Base-by-base conservation (phyloP, 2,888 invertebrate genomes). In the Erebia palarica region DNA sequence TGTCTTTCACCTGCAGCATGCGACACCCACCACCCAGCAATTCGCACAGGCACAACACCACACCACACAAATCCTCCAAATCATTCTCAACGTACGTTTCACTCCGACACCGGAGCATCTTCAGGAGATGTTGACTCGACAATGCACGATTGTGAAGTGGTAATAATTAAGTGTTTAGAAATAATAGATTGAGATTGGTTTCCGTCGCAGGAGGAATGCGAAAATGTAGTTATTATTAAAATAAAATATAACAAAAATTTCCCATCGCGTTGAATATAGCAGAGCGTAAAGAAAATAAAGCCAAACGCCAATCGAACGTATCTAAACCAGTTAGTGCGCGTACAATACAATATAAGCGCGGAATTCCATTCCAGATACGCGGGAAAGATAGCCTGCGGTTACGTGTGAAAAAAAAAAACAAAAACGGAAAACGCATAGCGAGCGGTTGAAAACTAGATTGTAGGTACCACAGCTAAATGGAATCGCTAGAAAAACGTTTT, bases 311-410 rank as follows among this genome's bases (percentile, higher is more conserved):
- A 75, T 73, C 75, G 71, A 75, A 75, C 71, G 75, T 69, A 75
- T 69, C 71, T 75, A 73, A 75, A 75, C 75, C 73, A 68, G 75
- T 75, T 75, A 73, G 73, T 73, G 69, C 75, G 47, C 69, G 55
- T 68, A 75, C 73, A 75, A 75, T 71, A 73, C 71, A 74, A 74
- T 74, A 72, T 74, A 75, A 71, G 68, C 69, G 69, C 71, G 73
- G 71, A 75, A 75, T 75, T 73, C 73, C 71, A 75, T 71, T 64
- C 70, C 71, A 75, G 75, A 73, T 73, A 71, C 70, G 64, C 71
- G 69, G 68, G 73, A 68, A 73, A 73, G 71, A 75, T 73, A 74
- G 75, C 72, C 74, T 73, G 73, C 72, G 75, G 75, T 75, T 73
- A 65, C 67, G 74, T 74, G 72, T 57, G 68, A 69, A 71, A 75